These are phyloP conservation scores for Chrysomallon squamiferum DNA, from an alignment of 1,140 invertebrate species.

Conservation along the genomic window DNA sequence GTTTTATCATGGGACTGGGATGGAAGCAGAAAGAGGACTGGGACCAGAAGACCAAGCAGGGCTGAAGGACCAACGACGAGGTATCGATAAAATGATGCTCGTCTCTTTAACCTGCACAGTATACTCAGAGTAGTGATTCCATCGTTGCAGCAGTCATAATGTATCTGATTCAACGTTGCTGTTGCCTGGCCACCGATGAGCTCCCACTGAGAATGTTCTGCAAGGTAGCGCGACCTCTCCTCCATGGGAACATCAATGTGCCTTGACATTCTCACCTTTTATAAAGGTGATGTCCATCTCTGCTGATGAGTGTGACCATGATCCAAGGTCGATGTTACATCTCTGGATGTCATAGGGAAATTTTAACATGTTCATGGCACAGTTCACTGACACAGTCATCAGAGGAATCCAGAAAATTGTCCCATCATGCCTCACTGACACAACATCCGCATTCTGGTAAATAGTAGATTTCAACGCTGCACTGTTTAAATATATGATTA, in stretches of 20 bases:
- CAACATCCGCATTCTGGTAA: conserved; percentile 32
- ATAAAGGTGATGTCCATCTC: conserved; percentile 18
- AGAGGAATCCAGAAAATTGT: conserved; percentile 95
- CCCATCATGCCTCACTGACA: conserved; percentile 76
- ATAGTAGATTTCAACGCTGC: conserved; percentile 9
- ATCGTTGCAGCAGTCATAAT: not conserved
- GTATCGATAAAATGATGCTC: conserved; percentile 26
- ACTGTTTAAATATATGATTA: no score
- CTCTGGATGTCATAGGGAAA: conserved; percentile 47
- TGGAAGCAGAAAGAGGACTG: conserved; percentile 20
- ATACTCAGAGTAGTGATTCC: conserved; percentile 62
- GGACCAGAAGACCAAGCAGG: conserved; percentile 18
- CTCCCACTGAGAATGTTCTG: conserved; percentile 27
- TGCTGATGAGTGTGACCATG: conserved; percentile 35
- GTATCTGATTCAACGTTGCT: conserved; percentile 12
- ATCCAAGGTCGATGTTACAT: conserved; percentile 45
- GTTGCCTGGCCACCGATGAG: conserved; percentile 15
- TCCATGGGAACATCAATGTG: not conserved
- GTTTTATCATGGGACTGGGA: conserved; percentile 14
- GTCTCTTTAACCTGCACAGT: conserved; percentile 13
- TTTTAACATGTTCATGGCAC: conserved; percentile 37
- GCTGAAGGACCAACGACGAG: conserved; percentile 19
- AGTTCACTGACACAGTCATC: conserved; percentile 93
- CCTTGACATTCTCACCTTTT: not conserved
- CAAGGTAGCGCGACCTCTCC: not conserved